These are phyloP conservation scores for Pseudocheirus occidentalis DNA, from an alignment of 2,797 vertebrate species.

Conservation along the genomic window DNA sequence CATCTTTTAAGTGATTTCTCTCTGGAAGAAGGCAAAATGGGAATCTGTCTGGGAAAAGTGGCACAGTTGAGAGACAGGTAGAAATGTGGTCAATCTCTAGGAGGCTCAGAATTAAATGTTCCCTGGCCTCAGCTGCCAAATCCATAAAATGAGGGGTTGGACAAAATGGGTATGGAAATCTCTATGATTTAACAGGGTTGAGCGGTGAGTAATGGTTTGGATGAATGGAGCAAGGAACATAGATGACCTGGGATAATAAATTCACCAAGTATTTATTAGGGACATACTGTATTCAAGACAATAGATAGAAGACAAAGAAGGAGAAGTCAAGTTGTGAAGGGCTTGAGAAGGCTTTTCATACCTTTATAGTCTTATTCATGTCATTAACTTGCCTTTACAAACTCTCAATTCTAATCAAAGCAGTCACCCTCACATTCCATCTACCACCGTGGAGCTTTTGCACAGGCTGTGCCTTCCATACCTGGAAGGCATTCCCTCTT, in stretches of 20 bases:
- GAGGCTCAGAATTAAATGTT: not conserved
- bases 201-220: not conserved
- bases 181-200: not conserved
- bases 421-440: not conserved
- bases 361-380: not conserved
- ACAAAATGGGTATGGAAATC: not conserved
- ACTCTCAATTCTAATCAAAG: not conserved
- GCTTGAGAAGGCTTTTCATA: not conserved
- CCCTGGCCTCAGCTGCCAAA: not conserved
- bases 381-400: not conserved
- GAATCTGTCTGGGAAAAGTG: not conserved
- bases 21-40: not conserved
- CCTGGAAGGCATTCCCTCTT: not conserved
- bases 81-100: not conserved
- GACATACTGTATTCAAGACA: not conserved
- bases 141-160: not conserved
- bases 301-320: not conserved
- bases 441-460: not conserved
- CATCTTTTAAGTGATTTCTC: not conserved
- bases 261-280: not conserved
- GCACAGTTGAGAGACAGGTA: not conserved
- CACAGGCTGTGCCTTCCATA: not conserved
- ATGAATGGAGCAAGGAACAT: not conserved
- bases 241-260: not conserved
- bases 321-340: not conserved